Percentiles rank a stretch among this genome's conserved stretches.
phyloP scores from a whole-genome alignment of 2,797 vertebrate species.

The Anniella stebbinsi region DNA sequence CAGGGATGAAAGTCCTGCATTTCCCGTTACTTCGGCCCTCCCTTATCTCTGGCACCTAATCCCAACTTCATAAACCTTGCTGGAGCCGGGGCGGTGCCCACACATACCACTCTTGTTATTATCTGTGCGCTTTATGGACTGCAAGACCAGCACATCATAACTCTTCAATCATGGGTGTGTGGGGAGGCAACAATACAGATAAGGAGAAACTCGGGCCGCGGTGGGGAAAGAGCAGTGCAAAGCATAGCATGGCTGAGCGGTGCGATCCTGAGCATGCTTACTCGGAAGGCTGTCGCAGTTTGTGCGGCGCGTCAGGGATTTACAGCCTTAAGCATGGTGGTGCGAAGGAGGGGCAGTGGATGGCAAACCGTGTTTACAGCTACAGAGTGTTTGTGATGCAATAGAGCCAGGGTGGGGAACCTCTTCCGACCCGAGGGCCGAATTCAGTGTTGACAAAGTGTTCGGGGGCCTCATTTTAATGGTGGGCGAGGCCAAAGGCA shows the following conservation, averaged over 20 bases:
- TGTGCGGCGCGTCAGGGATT: not conserved
- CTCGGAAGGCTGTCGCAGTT: not conserved
- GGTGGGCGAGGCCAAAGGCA: too few species aligned
- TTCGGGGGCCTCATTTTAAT: too few species aligned
- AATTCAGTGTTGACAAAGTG: too few species aligned
- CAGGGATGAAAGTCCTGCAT: not conserved
- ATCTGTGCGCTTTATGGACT: slow-evolving; percentile 40
- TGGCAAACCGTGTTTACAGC: not conserved
- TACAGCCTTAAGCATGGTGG: not conserved
- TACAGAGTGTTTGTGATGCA: too few species aligned
- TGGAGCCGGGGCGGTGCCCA: not conserved
- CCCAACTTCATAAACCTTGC: slow-evolving; percentile 15
- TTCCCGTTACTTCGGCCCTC: not conserved
- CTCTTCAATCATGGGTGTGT: not conserved
- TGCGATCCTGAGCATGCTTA: not conserved
- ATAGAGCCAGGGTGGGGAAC: too few species aligned
- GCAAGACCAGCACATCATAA: slow-evolving; percentile 14
- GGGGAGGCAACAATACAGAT: not conserved
- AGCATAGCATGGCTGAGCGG: not conserved
- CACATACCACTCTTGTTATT: not conserved
- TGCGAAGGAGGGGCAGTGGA: not conserved
- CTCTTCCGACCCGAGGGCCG: too few species aligned
- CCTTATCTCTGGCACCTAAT: slow-evolving; percentile 31
- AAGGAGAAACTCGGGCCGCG: not conserved
- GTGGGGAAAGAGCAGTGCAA: not conserved